phyloP scores from a whole-genome alignment of 2,113 vertebrate genomes.

The Oreochromis tanganicae region DNA sequence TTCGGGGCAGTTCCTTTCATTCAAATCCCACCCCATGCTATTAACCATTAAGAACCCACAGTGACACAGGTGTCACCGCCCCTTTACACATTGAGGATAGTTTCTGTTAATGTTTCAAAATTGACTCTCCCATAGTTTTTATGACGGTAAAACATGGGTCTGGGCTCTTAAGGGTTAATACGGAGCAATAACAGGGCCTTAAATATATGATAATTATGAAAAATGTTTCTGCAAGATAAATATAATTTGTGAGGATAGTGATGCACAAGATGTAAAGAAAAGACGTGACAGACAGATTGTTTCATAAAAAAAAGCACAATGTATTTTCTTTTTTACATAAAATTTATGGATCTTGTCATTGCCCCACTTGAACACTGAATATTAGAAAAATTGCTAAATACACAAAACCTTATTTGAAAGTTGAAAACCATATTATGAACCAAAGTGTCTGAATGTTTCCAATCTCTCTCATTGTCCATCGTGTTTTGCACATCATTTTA shows the following conservation, averaged over 20 bases:
- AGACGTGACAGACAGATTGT: neutral
- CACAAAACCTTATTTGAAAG: neutral
- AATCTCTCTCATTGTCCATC: neutral
- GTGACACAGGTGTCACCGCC: too few species aligned
- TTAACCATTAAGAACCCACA: too few species aligned
- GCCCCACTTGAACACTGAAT: neutral
- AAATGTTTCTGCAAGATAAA: neutral
- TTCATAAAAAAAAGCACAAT: neutral
- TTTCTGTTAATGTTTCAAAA: too few species aligned
- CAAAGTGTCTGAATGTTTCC: neutral
- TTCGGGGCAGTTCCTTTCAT: slow-evolving; percentile 13
- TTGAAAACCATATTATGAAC: neutral
- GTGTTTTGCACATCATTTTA: neutral
- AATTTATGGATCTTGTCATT: neutral
- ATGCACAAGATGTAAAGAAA: neutral
- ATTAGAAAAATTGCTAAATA: neutral
- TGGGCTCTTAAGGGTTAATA: too few species aligned
- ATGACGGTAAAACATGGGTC: too few species aligned
- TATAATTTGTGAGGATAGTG: neutral
- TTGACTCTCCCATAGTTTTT: too few species aligned
- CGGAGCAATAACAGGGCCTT: neutral
- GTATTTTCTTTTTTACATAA: neutral
- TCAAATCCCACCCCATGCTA: slow-evolving; percentile 8
- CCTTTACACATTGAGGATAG: too few species aligned
- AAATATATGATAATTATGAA: neutral